Evolutionary conservation across 2,797 vertebrate species (phyloP), one percentile per base, ranked within the genome.

Genomic region (Carcharodon carcharias): DNA sequence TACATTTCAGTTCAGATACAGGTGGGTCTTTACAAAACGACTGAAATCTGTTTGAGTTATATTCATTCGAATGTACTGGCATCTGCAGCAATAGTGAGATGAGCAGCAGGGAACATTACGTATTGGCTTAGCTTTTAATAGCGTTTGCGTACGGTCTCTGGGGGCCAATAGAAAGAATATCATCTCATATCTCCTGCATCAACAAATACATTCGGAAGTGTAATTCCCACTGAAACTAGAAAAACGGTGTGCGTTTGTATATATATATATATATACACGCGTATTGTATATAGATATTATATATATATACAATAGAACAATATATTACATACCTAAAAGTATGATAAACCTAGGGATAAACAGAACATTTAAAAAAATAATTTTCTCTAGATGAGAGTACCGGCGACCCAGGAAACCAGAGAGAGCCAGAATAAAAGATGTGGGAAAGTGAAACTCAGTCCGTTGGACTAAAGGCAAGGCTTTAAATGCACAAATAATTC

Each of bases 151-250:
- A 56, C 31, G 69, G 45, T 95, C 94, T 77, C 94, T 23, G 50
- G 69, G 67, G 94, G 35, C 4, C 94, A 77, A 95, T 95, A n/a
- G 21, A 95, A 31, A 31, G 45, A 26, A 69, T 95, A 71, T 63
- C 45, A 12, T 54, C 94, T 71, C 16, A 35, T 95, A 56, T 73
- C 65, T 77, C 94, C 94, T 54, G 45, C 45, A 31, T 73, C 67
- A 95, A 56, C 71, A 71, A 95, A 95, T 56, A 95, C 50, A 73
- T 73, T 95, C 45, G 67, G 69, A 69, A 95, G 16, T 71, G 50
- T 56, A 95, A 95, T 71, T 95, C 71, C 67, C 94, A 71, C 50
- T 56, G 28, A 18, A 73, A 73, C 26, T n/a, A 50, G 26, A 95
- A 35, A 95, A 6, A 56, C 12, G 18, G 61, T 67, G 65, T 35